phyloP scores from a whole-genome alignment of 2,888 invertebrate genomes.

The Anthophora plumipes region DNA sequence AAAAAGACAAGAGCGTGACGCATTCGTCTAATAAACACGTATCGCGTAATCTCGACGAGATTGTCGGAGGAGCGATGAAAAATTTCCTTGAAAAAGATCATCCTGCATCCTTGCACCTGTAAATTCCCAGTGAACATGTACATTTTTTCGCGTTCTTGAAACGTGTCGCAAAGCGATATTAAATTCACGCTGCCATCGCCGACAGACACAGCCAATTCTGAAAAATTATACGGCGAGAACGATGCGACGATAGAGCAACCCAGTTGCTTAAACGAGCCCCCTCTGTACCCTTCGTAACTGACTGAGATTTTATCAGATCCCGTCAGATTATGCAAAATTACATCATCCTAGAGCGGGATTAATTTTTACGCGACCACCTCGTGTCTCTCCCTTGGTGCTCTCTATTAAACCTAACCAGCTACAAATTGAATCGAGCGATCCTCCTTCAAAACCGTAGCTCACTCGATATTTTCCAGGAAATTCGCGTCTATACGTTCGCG shows the following conservation, averaged over 20 bases:
- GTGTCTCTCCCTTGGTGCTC: background rate
- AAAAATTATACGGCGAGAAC: conserved; percentile 39
- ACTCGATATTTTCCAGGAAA: background rate
- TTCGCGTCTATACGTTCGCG: background rate
- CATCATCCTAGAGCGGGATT: conserved; percentile 56
- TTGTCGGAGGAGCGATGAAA: background rate
- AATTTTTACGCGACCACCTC: conserved; percentile 50
- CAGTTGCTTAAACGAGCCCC: conserved; percentile 38
- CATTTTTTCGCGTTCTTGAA: conserved; percentile 10
- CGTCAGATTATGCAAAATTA: conserved; percentile 63
- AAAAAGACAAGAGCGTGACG: no score
- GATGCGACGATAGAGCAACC: conserved; percentile 11
- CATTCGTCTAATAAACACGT: conserved; percentile 28
- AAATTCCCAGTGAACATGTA: background rate
- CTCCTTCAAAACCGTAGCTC: background rate
- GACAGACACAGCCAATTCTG: conserved; percentile 19
- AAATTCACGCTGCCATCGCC: conserved; percentile 32
- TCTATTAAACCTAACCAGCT: conserved; percentile 24
- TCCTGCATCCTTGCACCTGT: background rate
- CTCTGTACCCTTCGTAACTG: no score
- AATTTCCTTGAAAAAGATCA: no score
- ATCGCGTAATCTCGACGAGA: conserved; percentile 14
- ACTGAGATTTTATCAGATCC: conserved; percentile 53
- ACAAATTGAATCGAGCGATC: conserved; percentile 14
- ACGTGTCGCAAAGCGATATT: conserved; percentile 5